A percentile compares a stretch with the other conserved stretches of the same genome.
Conservation (phyloP, 2,113 vertebrate genomes). For the Osmerus eperlanus region DNA sequence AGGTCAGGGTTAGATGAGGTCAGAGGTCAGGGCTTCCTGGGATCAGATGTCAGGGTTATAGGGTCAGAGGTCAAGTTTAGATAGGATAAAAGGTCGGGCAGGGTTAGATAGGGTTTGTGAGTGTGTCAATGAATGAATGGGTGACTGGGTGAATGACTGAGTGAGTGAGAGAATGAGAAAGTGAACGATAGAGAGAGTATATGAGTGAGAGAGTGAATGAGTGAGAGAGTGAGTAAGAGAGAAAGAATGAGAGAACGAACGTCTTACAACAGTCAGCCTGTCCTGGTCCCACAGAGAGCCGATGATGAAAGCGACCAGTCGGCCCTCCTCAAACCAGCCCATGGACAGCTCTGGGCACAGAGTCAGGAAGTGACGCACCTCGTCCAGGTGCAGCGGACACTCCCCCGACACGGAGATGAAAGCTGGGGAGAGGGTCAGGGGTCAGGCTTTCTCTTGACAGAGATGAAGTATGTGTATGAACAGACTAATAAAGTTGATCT, state of each 20-base stretch:
- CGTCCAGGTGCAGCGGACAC: conserved; percentile 82
- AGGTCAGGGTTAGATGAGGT: not conserved
- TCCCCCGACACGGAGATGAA: conserved; percentile 84
- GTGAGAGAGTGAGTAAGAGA: no score
- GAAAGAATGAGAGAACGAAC: not conserved
- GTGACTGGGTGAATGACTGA: no score
- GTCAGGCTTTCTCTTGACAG: not conserved
- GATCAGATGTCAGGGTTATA: conserved; percentile 16
- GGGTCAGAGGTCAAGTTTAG: conserved; percentile 25
- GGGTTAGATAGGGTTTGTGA: no score
- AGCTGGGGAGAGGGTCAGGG: conserved; percentile 57
- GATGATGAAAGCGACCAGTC: conserved; percentile 86
- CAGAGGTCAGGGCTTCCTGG: conserved; percentile 58
- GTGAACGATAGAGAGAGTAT: no score
- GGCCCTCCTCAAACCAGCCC: conserved; percentile 87
- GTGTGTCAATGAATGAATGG: no score
- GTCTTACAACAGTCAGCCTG: conserved; percentile 77
- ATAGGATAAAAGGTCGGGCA: conserved; percentile 54
- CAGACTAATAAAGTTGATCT: no score
- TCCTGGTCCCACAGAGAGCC: conserved; percentile 89
- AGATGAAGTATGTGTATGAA: no score
- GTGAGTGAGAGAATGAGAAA: no score
- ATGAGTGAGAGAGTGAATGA: no score
- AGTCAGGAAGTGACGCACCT: conserved; percentile 84
- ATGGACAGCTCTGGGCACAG: conserved; percentile 88